phyloP scores from a whole-genome alignment of 2,888 invertebrate species.

The Leptinotarsa juncta region DNA sequence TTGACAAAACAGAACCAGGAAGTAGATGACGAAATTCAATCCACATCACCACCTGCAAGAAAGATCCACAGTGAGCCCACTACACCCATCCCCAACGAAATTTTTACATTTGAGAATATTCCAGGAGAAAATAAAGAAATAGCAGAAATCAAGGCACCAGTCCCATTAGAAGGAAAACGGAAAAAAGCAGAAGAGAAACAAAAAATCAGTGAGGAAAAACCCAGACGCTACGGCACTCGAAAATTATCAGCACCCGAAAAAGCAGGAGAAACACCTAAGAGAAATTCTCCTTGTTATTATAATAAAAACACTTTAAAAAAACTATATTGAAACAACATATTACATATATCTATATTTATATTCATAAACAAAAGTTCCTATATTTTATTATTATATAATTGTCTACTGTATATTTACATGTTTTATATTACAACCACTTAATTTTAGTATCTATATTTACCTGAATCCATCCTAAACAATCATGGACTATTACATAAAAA shows the following conservation, averaged over 20 bases:
- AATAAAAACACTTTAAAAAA: no score
- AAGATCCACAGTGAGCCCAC: background rate
- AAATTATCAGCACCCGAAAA: background rate
- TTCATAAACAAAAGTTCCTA: no score
- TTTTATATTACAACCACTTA: background rate
- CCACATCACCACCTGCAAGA: conserved; percentile 7
- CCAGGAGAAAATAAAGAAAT: no score
- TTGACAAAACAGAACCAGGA: background rate
- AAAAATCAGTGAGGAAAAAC: background rate
- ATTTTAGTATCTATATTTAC: background rate
- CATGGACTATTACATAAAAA: background rate
- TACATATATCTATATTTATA: no score
- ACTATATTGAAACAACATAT: background rate
- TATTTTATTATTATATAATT: background rate
- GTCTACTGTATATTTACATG: background rate
- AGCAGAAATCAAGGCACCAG: no score
- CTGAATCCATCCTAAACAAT: background rate
- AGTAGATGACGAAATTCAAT: background rate
- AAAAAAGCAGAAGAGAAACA: background rate
- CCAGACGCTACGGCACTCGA: background rate
- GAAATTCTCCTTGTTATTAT: background rate
- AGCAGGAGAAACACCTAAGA: conserved; percentile 16
- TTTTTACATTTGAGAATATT: background rate
- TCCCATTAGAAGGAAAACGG: no score
- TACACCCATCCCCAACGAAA: background rate